A percentile compares a stretch with the other conserved stretches of the same genome.
Conservation (phyloP, 1,140 invertebrate genomes). For the Idris sp. region DNA sequence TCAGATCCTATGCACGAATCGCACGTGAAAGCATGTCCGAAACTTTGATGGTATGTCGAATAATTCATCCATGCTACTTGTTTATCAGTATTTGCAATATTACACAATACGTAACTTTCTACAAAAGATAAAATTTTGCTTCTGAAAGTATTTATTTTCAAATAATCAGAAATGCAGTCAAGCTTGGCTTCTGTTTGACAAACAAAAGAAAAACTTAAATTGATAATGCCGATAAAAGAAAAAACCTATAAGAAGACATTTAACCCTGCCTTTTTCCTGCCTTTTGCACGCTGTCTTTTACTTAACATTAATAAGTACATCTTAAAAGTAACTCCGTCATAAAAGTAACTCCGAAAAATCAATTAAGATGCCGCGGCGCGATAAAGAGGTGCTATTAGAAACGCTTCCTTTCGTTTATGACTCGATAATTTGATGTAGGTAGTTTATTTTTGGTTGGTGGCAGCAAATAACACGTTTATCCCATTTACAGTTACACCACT, state of each 20-base stretch:
- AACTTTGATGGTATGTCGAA: constrained; percentile 53
- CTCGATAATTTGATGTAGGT: constrained; percentile 18
- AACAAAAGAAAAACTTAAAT: no score
- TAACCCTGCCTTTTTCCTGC: no score
- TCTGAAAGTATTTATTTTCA: constrained; percentile 15
- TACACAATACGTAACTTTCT: constrained; percentile 22
- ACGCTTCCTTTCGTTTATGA: constrained; percentile 35
- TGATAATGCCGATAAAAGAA: background rate
- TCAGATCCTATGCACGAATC: constrained; percentile 42
- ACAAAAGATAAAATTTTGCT: constrained; percentile 38
- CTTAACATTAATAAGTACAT: no score
- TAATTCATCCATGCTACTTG: constrained; percentile 45
- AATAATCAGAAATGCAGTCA: background rate
- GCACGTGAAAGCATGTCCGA: constrained; percentile 54
- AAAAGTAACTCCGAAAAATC: constrained; percentile 6
- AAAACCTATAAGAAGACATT: constrained; percentile 3
- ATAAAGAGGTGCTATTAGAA: constrained; percentile 14
- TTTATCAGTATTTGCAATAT: constrained; percentile 43
- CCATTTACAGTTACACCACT: constrained; percentile 33
- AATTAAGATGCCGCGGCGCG: constrained; percentile 19
- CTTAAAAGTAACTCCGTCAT: no score
- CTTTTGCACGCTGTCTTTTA: no score
- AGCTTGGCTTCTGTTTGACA: background rate
- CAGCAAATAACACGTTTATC: constrained; percentile 76
- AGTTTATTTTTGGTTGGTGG: constrained; percentile 70